These are phyloP conservation scores for Stenodema calcarata DNA, from an alignment of 2,888 invertebrate genomes.

Conservation along the genomic window DNA sequence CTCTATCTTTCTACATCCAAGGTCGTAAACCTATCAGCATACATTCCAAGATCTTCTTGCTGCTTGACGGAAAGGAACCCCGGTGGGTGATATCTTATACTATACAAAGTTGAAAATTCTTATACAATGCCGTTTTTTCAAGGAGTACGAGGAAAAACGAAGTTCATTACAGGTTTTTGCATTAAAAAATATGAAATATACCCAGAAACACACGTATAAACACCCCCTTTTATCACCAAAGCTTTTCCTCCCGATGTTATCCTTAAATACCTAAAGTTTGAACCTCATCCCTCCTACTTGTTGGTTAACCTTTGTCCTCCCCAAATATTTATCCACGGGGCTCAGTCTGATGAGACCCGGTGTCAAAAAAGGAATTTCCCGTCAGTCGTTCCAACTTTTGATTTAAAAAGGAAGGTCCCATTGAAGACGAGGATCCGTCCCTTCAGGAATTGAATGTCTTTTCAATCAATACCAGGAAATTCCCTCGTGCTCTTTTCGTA, in stretches of 20 bases:
- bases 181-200: neutral
- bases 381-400: neutral
- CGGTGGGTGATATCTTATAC: neutral
- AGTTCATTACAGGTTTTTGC: neutral
- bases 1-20: neutral
- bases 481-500: neutral
- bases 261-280: neutral
- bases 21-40: neutral
- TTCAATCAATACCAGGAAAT: neutral
- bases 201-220: neutral
- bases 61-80: neutral
- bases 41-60: neutral
- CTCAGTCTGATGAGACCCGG: neutral
- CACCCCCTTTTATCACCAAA: neutral
- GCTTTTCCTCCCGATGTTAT: neutral
- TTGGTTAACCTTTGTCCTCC: neutral
- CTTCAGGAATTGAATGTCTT: neutral
- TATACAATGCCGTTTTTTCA: neutral
- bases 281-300: neutral
- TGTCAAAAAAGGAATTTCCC: neutral
- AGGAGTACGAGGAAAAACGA: neutral
- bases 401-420: neutral
- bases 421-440: neutral
- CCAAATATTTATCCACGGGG: neutral
- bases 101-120: neutral